Conservation (phyloP, 2,888 invertebrate genomes). For the Malacosoma neustria region DNA sequence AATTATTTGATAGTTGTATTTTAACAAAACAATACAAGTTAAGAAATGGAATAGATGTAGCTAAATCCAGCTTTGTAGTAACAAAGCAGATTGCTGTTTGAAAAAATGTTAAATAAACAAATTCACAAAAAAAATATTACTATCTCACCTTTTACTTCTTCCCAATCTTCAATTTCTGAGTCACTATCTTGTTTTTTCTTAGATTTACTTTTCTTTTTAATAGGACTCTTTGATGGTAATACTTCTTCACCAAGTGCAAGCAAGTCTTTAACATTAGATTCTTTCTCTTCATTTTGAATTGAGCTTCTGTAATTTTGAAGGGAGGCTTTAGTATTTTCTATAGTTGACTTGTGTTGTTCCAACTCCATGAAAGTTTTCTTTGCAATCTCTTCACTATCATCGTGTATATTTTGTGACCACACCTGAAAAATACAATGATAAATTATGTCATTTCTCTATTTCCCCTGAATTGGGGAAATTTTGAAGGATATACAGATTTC, state of each 20-base stretch:
- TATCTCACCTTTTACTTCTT: constrained; percentile 81
- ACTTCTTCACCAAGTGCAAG: constrained; percentile 79
- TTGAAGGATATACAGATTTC: no score
- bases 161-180: constrained; percentile 82
- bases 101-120: constrained; percentile 1
- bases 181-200: constrained; percentile 60
- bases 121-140: background rate
- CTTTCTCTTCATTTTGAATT: constrained; percentile 23
- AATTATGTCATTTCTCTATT: no score
- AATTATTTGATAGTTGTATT: no score
- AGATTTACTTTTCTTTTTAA: constrained; percentile 29
- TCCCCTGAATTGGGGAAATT: no score
- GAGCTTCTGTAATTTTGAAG: constrained; percentile 57
- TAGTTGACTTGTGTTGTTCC: constrained; percentile 72
- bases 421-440: no score
- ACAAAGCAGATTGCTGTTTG: no score
- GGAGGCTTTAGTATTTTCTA: constrained; percentile 76
- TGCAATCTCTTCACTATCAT: constrained; percentile 58
- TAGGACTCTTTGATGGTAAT: constrained; percentile 19
- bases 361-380: constrained; percentile 70
- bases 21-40: no score
- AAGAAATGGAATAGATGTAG: no score
- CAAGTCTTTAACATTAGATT: constrained; percentile 76
- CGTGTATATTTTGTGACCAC: constrained; percentile 40
- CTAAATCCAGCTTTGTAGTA: no score